Evolutionary conservation across 2,888 invertebrate genomes (phyloP).

Genomic region (Magallana nippona): DNA sequence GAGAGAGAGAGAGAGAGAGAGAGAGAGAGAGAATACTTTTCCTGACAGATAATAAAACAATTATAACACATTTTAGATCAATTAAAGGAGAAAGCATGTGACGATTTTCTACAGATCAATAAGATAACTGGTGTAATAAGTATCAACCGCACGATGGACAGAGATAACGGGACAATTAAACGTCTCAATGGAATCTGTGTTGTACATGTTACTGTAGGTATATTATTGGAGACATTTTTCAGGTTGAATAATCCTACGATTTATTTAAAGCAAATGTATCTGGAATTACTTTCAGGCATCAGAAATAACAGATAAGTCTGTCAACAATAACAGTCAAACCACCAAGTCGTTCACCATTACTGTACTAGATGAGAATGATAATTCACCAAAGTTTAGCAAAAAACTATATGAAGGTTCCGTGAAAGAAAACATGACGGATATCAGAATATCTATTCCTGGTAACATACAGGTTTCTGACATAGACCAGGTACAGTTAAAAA

Average conservation of each 20-base stretch:
- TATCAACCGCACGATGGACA: conserved; percentile 50
- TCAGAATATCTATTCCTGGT: conserved; percentile 26
- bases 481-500: conserved; percentile 29
- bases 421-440: conserved; percentile 17
- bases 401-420: neutral
- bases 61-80: neutral
- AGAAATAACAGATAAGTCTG: neutral
- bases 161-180: conserved; percentile 52
- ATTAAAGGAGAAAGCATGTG: conserved; percentile 46
- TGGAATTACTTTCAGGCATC: neutral
- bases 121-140: conserved; percentile 53
- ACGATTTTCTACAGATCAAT: conserved; percentile 48
- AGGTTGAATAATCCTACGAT: neutral
- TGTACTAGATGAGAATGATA: conserved; percentile 33
- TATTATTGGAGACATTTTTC: no score
- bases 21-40: no score
- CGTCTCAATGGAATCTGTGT: conserved; percentile 56
- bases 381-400: neutral
- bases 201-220: conserved; percentile 50
- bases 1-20: no score
- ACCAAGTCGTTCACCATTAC: conserved; percentile 37
- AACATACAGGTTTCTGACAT: conserved; percentile 21
- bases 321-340: neutral
- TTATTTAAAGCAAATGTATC: no score
- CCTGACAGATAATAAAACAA: no score